Base-by-base conservation (phyloP, 2,113 vertebrate genomes). In the Tympanuchus pallidicinctus region DNA sequence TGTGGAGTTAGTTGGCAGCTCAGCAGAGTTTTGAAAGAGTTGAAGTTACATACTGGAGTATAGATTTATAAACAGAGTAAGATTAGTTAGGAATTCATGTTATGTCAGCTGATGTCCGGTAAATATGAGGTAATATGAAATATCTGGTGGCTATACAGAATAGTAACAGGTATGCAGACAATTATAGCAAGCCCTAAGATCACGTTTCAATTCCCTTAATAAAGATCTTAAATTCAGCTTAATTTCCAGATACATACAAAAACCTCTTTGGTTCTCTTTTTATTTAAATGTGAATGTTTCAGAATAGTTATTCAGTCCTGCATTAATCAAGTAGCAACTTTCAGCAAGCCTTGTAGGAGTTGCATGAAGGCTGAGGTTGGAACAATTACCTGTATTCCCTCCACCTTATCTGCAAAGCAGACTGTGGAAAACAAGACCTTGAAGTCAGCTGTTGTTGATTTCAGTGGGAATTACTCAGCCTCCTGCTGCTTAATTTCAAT, bases 361-460 rank as follows among this genome's bases (percentile, higher is more conserved):
- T 82, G 6, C 25, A 63, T 1, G 5, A 64, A 72, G 17, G n/a
- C 4, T 89, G 61, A 87, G 30, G 21, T 88, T 91, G 88, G 43
- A 66, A 11, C 54, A 30, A 77, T 50, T 70, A 76, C 32, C n/a
- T 25, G 71, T 70, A 77, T 74, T 86, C 59, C 40, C 40, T 85
- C 47, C 21, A 40, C 10, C 9, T 92, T 88, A 80, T 63, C 85
- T 80, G 79, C 36, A 90, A 83, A 86, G 45, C 21, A 74, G 43
- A 54, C 43, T 54, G 32, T 43, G 74, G 52, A 84, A 86, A 88
- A 88, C 27, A 52, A 0, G 8, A 92, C 9, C 47, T 57, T 86
- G 88, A 81, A 95, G 82, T 73, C 73, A 75, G 34, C 45, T 88
- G 2, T 5, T 21, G 60, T 65, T 92, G 87, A 83, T 92, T 93